These are phyloP conservation scores for Sthenelais limicola DNA, from an alignment of 2,888 invertebrate genomes.

Conservation along the genomic window DNA sequence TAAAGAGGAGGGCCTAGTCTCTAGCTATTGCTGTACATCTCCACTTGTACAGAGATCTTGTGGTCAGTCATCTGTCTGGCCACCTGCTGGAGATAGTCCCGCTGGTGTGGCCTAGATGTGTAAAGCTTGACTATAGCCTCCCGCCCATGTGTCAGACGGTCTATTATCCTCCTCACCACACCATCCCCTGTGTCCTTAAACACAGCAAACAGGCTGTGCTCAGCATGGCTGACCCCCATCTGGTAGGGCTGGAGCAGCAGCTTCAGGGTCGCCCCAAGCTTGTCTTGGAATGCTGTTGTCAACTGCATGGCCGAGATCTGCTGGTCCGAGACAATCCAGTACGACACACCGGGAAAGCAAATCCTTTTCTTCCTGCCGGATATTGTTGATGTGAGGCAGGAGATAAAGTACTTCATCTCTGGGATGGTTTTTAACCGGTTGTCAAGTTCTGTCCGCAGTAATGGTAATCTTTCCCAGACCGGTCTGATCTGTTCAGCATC, in stretches of 20 bases:
- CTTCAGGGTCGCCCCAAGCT: constrained; percentile 21
- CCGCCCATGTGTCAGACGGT: neutral
- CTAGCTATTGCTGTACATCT: no score
- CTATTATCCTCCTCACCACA: constrained; percentile 16
- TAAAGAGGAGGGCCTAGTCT: no score
- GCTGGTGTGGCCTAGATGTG: neutral
- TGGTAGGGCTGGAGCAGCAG: constrained; percentile 34
- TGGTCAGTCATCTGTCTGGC: constrained; percentile 15
- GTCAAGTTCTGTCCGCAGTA: constrained; percentile 11
- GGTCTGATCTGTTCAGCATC: constrained; percentile 18
- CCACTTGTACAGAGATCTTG: constrained; percentile 12
- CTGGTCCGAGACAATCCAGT: constrained; percentile 29
- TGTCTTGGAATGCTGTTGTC: constrained; percentile 5
- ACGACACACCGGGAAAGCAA: constrained; percentile 13
- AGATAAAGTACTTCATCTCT: constrained; percentile 11
- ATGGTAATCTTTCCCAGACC: constrained; percentile 16
- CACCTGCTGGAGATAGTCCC: neutral
- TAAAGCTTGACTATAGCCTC: constrained; percentile 16
- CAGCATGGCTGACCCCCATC: constrained; percentile 5
- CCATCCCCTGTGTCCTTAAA: constrained; percentile 27
- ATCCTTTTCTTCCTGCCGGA: constrained; percentile 31
- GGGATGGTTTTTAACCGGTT: constrained; percentile 17
- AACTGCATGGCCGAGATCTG: neutral
- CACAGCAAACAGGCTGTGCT: constrained; percentile 18
- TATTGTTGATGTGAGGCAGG: constrained; percentile 27